phyloP scores from a whole-genome alignment of 2,113 vertebrate species.

The Cacatua alba region DNA sequence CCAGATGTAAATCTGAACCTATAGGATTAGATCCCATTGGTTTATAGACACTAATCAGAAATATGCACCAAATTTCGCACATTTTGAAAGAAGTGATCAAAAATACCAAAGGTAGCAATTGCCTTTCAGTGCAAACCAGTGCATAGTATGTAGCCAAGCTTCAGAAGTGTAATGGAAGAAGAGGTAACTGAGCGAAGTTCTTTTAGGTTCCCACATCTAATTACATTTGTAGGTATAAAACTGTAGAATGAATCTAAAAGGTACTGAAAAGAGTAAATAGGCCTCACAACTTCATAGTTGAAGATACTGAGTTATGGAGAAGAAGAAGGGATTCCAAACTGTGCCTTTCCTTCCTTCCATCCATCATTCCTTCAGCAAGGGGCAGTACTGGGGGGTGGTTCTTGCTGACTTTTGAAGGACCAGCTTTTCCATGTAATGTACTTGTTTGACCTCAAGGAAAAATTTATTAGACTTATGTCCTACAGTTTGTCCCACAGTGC shows the following conservation, averaged over 20 bases:
- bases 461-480: background rate
- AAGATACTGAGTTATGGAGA: background rate
- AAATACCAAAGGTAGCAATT: background rate
- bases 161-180: background rate
- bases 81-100: background rate
- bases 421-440: background rate
- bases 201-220: background rate
- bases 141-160: rapidly evolving
- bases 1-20: background rate
- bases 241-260: background rate
- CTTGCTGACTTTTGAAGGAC: background rate
- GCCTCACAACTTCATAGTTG: background rate
- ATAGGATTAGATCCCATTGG: background rate
- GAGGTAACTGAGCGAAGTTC: background rate
- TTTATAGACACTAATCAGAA: background rate
- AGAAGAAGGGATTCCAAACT: background rate
- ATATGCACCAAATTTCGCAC: background rate
- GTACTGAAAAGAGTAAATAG: background rate
- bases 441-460: background rate
- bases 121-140: background rate
- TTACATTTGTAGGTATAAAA: background rate
- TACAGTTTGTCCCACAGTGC: background rate
- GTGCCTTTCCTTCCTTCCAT: background rate
- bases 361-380: too few relatives aligned
- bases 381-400: background rate